phyloP scores from a whole-genome alignment of 2,888 invertebrate species.

The Cataglyphis livida region DNA sequence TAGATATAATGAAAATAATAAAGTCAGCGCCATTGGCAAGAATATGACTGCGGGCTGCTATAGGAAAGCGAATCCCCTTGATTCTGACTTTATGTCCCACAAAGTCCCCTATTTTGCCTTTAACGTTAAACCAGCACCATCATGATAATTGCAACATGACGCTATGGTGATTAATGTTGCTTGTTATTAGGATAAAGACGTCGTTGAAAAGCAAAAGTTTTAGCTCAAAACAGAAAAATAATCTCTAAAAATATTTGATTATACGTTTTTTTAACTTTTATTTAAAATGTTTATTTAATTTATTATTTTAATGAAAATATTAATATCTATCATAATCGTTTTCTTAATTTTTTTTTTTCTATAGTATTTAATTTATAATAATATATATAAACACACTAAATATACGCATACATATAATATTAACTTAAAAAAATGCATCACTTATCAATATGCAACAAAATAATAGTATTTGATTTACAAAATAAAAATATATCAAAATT shows the following conservation, averaged over 20 bases:
- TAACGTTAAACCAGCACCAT: constrained; percentile 75
- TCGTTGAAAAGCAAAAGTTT: constrained; percentile 27
- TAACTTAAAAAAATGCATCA: too few relatives aligned
- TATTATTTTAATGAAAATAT: neutral
- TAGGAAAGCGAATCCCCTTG: constrained; percentile 68
- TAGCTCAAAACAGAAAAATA: neutral
- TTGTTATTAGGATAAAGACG: constrained; percentile 80
- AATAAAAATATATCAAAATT: too few relatives aligned
- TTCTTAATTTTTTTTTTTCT: neutral
- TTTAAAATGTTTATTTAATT: neutral
- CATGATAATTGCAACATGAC: constrained; percentile 80
- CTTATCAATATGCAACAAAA: too few relatives aligned
- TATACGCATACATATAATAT: too few relatives aligned
- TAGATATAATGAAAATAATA: constrained; percentile 21
- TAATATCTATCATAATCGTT: neutral
- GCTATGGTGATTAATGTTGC: constrained; percentile 81
- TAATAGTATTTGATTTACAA: too few relatives aligned
- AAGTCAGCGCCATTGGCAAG: constrained; percentile 23
- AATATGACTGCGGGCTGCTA: constrained; percentile 25
- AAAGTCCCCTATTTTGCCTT: constrained; percentile 60
- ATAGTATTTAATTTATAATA: too few relatives aligned
- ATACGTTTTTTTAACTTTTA: neutral
- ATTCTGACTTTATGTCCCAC: constrained; percentile 68
- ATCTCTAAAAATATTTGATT: neutral
- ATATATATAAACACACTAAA: too few relatives aligned